Percentiles rank a stretch among this genome's conserved stretches.
Evolutionary conservation across 2,888 invertebrate genomes (phyloP).

Genomic region (Nymphalis c-album): DNA sequence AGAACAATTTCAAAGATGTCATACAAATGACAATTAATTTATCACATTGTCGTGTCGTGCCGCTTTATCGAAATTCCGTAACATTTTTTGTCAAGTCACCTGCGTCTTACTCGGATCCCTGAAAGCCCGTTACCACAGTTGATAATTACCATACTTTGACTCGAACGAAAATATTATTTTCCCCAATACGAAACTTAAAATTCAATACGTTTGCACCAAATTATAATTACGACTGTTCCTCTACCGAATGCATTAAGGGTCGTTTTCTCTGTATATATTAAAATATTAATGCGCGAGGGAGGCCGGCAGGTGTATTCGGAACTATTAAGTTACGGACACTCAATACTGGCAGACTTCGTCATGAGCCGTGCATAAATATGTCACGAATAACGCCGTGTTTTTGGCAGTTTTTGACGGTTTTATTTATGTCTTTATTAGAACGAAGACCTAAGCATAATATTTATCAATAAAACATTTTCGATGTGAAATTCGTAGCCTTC

Average conservation of each 20-base stretch:
- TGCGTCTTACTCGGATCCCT: constrained; percentile 49
- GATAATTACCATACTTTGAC: constrained; percentile 66
- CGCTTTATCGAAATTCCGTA: constrained; percentile 63
- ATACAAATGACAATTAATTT: constrained; percentile 29
- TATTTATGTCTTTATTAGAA: constrained; percentile 1
- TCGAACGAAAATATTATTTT: constrained; percentile 66
- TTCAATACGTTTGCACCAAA: constrained; percentile 79
- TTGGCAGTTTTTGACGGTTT: constrained; percentile 15
- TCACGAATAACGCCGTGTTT: constrained; percentile 25
- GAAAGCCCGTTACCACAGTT: constrained; percentile 50
- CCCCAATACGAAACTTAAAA: constrained; percentile 63
- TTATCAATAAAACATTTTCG: constrained; percentile 3
- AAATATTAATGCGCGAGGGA: constrained; percentile 65
- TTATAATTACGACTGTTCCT: constrained; percentile 69
- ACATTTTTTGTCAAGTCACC: constrained; percentile 64
- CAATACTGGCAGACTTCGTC: constrained; percentile 29
- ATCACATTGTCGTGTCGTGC: constrained; percentile 34
- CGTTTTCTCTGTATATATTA: constrained; percentile 71
- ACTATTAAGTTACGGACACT: constrained; percentile 63
- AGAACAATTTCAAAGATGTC: constrained; percentile 25
- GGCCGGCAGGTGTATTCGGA: constrained; percentile 67
- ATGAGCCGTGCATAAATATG: constrained; percentile 23
- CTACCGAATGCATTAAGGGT: constrained; percentile 69
- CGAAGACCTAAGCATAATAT: constrained; percentile 4
- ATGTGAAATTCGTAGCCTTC: no score